Percentiles rank a stretch among this genome's conserved stretches.
These are phyloP conservation scores for Zaprionus bogoriensis DNA, from an alignment of 2,888 invertebrate genomes.

Conservation along the genomic window DNA sequence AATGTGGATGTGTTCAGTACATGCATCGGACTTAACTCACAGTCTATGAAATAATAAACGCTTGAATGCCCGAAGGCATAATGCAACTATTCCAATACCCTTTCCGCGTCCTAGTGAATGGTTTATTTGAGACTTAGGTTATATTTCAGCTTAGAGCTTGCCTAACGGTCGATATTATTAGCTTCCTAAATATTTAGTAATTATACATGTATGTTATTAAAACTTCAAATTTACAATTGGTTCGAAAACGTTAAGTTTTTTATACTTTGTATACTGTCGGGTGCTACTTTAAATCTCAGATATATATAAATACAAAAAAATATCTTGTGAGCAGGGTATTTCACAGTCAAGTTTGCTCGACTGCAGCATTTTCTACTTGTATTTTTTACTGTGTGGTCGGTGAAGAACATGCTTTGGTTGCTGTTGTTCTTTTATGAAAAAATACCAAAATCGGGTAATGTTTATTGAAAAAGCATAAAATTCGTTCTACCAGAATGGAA, in stretches of 20 bases:
- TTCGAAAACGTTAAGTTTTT: no score
- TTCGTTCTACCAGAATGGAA: slow-evolving; percentile 83
- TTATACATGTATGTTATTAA: no score
- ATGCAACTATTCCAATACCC: slow-evolving; percentile 30
- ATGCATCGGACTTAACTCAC: slow-evolving; percentile 51
- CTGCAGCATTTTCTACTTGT: slow-evolving; percentile 27
- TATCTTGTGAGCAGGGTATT: slow-evolving; percentile 4
- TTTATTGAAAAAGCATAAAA: slow-evolving; percentile 84
- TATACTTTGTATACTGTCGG: neutral
- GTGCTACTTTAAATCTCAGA: neutral
- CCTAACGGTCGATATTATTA: no score
- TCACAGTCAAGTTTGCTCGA: neutral
- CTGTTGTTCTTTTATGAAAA: slow-evolving; percentile 70
- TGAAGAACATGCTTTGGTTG: slow-evolving; percentile 22
- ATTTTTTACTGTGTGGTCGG: slow-evolving; percentile 15
- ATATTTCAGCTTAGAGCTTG: no score
- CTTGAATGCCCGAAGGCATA: slow-evolving; percentile 65
- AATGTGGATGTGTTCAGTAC: slow-evolving; percentile 35
- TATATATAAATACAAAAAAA: no score
- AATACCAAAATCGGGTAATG: slow-evolving; percentile 83
- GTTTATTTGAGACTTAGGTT: no score
- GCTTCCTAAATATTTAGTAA: no score
- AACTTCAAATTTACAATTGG: no score
- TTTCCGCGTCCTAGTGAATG: no score
- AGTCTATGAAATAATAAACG: slow-evolving; percentile 80